Evolutionary conservation across 2,888 invertebrate species (phyloP).

Genomic region (Noctuana brunneofusca): DNA sequence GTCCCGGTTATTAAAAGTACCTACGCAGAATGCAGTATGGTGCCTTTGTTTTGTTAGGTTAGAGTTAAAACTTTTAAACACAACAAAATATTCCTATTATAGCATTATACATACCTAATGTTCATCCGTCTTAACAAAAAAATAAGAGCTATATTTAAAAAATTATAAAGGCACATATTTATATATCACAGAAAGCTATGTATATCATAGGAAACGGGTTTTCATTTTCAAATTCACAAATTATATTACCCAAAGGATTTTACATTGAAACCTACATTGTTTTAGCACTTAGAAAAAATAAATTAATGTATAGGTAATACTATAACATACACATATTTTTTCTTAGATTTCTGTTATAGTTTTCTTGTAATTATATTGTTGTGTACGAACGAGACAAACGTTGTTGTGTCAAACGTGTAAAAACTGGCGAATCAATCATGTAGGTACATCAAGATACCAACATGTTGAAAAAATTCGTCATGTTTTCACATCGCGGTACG

Average conservation of each 20-base stretch:
- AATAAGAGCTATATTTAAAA: background rate
- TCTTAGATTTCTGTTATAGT: background rate
- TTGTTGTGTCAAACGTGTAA: no score
- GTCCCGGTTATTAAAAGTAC: background rate
- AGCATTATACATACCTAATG: background rate
- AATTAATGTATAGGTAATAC: background rate
- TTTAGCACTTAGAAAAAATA: conserved; percentile 1
- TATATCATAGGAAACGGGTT: no score
- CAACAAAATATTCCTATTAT: background rate
- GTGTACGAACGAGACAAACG: background rate
- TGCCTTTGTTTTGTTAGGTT: background rate
- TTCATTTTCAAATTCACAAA: no score
- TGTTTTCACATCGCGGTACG: conserved; percentile 23
- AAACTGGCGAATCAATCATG: background rate
- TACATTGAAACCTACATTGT: no score
- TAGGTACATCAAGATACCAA: no score
- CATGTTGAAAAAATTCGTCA: background rate
- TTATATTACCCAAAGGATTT: background rate
- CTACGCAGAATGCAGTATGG: background rate
- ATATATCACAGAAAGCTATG: background rate
- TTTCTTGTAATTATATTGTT: background rate
- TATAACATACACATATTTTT: background rate
- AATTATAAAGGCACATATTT: background rate
- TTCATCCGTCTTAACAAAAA: background rate
- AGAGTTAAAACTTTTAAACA: background rate